phyloP scores from a whole-genome alignment of 2,113 vertebrate genomes.

The Acinonyx jubatus region DNA sequence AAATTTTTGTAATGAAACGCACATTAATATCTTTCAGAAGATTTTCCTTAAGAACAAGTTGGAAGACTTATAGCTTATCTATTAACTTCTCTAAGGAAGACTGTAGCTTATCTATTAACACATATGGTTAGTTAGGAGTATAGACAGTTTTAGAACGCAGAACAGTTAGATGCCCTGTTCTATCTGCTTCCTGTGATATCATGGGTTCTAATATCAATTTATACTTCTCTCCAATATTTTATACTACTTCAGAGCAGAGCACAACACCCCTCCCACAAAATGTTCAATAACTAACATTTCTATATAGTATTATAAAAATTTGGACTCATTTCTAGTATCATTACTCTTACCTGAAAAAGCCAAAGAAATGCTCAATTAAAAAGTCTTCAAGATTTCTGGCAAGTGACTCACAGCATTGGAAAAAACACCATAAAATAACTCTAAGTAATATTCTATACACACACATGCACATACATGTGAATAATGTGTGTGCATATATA shows the following conservation, averaged over 20 bases:
- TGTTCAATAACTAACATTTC: neutral
- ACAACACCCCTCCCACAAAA: neutral
- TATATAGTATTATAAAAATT: neutral
- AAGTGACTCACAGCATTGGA: neutral
- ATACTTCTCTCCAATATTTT: neutral
- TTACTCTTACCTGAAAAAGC: neutral
- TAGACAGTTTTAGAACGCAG: neutral
- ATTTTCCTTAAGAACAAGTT: conserved; percentile 12
- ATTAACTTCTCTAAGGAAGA: neutral
- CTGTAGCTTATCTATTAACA: neutral
- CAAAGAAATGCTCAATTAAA: neutral
- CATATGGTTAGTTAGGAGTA: neutral
- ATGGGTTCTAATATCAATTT: neutral
- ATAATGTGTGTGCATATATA: neutral
- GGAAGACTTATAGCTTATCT: neutral
- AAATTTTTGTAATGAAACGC: neutral
- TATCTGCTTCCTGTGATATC: neutral
- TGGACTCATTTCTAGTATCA: neutral
- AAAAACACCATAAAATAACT: neutral
- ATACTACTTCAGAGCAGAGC: neutral
- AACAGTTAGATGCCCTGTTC: neutral
- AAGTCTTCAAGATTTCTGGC: neutral
- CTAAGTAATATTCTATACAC: neutral
- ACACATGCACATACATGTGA: neutral
- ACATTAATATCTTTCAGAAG: neutral